These are phyloP conservation scores for Neelides folsomi DNA, from an alignment of 2,888 invertebrate genomes.

Conservation along the genomic window DNA sequence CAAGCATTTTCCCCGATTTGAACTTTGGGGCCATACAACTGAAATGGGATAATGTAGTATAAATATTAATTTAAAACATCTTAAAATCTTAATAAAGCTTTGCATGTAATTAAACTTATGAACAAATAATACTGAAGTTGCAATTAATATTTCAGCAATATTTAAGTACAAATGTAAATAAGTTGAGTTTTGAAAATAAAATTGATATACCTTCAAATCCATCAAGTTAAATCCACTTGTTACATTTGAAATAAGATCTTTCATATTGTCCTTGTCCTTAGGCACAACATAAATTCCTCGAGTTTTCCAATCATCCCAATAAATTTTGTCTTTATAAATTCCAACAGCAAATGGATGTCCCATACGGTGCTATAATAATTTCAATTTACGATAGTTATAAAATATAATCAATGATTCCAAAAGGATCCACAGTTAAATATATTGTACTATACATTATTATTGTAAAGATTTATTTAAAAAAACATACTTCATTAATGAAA, in stretches of 20 bases:
- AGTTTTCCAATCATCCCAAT: constrained; percentile 81
- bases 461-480: background rate
- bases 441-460: no score
- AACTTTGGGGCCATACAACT: constrained; percentile 58
- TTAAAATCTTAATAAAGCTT: no score
- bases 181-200: background rate
- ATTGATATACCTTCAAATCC: constrained; percentile 53
- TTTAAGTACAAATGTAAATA: no score
- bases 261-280: constrained; percentile 3
- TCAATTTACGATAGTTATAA: background rate
- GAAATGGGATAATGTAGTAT: constrained; percentile 14
- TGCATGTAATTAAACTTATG: no score
- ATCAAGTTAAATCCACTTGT: constrained; percentile 54
- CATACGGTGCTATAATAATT: no score
- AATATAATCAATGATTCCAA: no score
- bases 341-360: constrained; percentile 75
- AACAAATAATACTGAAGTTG: no score
- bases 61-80: no score
- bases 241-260: constrained; percentile 44
- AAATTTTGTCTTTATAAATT: constrained; percentile 69
- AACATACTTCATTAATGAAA: constrained; percentile 44
- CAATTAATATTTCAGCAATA: no score
- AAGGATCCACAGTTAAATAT: background rate
- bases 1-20: constrained; percentile 65
- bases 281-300: constrained; percentile 55